Evolutionary conservation across 2,113 vertebrate species (phyloP).

Genomic region (Fulica atra): DNA sequence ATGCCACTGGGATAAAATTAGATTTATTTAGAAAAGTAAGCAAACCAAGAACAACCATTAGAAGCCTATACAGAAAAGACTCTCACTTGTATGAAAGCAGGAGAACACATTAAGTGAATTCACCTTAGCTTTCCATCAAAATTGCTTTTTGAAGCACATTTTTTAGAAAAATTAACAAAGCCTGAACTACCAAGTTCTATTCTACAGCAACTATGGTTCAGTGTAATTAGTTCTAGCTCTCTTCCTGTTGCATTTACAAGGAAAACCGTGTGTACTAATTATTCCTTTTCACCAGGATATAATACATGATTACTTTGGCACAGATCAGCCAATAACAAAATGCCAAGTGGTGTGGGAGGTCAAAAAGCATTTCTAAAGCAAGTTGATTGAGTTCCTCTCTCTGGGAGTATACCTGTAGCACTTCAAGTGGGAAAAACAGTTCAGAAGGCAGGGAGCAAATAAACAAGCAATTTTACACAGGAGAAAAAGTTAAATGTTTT

Average conservation of each 20-base stretch:
- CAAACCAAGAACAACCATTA: neutral
- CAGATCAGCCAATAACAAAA: neutral
- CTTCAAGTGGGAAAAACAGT: neutral
- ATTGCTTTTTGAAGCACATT: neutral
- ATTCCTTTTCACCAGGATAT: slow-evolving; percentile 33
- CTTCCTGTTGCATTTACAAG: neutral
- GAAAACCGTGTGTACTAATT: slow-evolving; percentile 32
- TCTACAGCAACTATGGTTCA: neutral
- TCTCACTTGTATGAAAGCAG: neutral
- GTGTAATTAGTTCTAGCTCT: neutral
- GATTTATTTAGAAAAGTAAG: neutral
- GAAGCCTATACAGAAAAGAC: neutral
- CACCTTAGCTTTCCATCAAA: neutral
- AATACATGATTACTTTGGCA: slow-evolving; percentile 18
- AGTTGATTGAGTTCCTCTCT: neutral
- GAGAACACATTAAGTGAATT: neutral
- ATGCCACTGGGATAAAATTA: neutral
- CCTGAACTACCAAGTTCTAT: neutral
- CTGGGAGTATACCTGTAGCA: neutral
- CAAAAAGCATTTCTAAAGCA: slow-evolving; percentile 14
- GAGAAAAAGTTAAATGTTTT: neutral
- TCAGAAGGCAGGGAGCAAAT: neutral
- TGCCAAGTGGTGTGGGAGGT: slow-evolving; percentile 4
- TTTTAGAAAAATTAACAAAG: neutral
- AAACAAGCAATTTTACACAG: neutral